Evolutionary conservation across 2,113 vertebrate genomes (phyloP).

Genomic region (Peromyscus californicus): DNA sequence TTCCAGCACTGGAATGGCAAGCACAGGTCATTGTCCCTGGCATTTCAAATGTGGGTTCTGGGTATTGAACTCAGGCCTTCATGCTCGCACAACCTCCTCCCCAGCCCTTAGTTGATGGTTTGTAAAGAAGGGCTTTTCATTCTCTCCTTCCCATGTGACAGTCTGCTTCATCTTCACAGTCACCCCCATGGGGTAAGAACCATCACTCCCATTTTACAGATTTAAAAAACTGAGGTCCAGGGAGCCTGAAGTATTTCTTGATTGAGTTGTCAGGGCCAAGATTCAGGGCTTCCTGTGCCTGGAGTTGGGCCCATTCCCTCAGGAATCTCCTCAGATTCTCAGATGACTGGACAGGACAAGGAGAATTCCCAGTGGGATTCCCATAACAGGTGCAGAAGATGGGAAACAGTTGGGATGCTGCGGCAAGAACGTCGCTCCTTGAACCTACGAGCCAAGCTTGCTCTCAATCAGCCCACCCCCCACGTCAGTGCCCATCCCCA

Average conservation of each 20-base stretch:
- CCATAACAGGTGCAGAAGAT: not conserved
- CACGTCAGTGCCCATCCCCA: not conserved
- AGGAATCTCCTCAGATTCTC: slow-evolving; percentile 9
- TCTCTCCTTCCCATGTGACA: not conserved
- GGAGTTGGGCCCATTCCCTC: not conserved
- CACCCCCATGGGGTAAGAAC: not conserved
- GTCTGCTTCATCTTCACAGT: not conserved
- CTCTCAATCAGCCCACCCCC: not conserved
- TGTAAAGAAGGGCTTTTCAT: not conserved
- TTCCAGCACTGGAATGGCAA: not conserved
- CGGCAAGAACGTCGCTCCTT: not conserved
- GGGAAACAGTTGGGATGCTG: too few species aligned
- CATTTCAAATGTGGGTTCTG: not conserved
- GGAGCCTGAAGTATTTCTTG: not conserved
- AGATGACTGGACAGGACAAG: not conserved
- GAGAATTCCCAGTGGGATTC: not conserved
- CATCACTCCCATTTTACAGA: not conserved
- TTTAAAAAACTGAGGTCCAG: slow-evolving; percentile 24
- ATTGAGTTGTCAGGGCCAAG: not conserved
- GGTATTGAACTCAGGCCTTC: not conserved
- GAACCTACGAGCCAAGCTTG: not conserved
- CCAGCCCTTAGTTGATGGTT: not conserved
- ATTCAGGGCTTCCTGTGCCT: not conserved
- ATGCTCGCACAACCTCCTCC: too few species aligned
- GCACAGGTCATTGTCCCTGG: not conserved